These are phyloP conservation scores for Anguilla japonica DNA, from an alignment of 2,113 vertebrate genomes.

Conservation along the genomic window DNA sequence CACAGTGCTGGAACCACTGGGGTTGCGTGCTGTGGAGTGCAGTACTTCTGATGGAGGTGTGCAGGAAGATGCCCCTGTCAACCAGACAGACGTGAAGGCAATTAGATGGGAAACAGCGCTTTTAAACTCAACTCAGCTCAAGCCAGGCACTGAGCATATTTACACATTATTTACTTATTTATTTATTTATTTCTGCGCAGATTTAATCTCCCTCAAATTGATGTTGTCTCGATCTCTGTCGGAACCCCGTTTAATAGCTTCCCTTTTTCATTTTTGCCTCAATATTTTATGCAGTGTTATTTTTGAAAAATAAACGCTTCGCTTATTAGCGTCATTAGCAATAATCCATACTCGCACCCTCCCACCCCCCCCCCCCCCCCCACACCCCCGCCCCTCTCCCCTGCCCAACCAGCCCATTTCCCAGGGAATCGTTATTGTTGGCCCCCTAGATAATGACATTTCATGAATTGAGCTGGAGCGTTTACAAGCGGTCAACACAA, in stretches of 20 bases:
- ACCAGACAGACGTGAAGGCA: not conserved
- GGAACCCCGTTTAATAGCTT: slow-evolving; percentile 45
- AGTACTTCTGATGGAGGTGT: not conserved
- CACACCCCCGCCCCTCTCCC: not conserved
- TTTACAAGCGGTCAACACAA: slow-evolving; percentile 31
- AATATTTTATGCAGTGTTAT: not conserved
- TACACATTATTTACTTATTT: slow-evolving; percentile 70
- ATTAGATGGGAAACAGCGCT: not conserved
- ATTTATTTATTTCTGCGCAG: slow-evolving; percentile 74
- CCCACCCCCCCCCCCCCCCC: not conserved
- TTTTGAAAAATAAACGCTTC: slow-evolving; percentile 2
- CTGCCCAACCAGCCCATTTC: not conserved
- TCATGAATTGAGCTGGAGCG: slow-evolving; percentile 19
- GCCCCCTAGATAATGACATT: slow-evolving; percentile 29
- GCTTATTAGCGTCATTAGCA: slow-evolving; percentile 15
- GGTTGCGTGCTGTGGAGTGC: slow-evolving; percentile 27
- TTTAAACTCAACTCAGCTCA: not conserved
- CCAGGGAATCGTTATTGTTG: slow-evolving; percentile 3
- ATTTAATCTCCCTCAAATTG: slow-evolving; percentile 58
- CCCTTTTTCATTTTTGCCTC: slow-evolving; percentile 40
- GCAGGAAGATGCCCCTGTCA: not conserved
- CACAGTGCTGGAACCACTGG: not conserved
- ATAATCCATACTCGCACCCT: not conserved
- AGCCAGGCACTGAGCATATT: slow-evolving; percentile 47
- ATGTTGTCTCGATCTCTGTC: slow-evolving; percentile 43